Evolutionary conservation across 2,888 invertebrate genomes (phyloP).

Genomic region (Nomada fabriciana): DNA sequence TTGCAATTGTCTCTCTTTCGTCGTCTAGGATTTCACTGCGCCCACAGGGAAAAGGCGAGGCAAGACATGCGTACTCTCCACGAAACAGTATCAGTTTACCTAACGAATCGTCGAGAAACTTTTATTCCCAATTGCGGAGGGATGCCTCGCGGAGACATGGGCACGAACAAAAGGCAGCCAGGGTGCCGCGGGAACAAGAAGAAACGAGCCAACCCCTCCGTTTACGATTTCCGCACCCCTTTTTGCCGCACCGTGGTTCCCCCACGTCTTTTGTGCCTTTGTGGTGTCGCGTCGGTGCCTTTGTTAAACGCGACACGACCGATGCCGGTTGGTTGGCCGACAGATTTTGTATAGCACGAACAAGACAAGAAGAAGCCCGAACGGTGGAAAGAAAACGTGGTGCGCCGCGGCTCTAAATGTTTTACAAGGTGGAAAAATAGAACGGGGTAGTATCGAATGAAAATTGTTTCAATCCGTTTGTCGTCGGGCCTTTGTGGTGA

Average conservation of each 20-base stretch:
- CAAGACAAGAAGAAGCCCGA: constrained; percentile 1
- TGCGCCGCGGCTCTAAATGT: not conserved
- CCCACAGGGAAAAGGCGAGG: not conserved
- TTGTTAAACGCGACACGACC: constrained; percentile 1
- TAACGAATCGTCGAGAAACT: constrained; percentile 33
- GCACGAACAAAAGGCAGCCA: not conserved
- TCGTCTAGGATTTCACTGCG: not conserved
- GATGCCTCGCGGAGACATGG: not conserved
- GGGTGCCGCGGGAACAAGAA: not conserved
- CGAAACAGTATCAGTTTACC: not conserved
- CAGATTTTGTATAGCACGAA: constrained; percentile 35
- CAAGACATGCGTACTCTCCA: not conserved
- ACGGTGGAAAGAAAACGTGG: not conserved
- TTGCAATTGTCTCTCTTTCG: not conserved
- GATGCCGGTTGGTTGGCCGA: not conserved
- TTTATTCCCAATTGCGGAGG: constrained; percentile 28
- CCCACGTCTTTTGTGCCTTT: constrained; percentile 19
- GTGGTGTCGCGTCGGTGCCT: not conserved
- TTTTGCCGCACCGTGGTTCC: not conserved
- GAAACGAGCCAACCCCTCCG: not conserved
- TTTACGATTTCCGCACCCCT: constrained; percentile 5
- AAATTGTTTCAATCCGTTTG: no score
- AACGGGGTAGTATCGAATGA: no score
- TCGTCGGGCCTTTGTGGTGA: no score
- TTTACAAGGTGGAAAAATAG: not conserved